Conservation (phyloP, 2,113 vertebrate genomes). For the Barnardius zonarius region DNA sequence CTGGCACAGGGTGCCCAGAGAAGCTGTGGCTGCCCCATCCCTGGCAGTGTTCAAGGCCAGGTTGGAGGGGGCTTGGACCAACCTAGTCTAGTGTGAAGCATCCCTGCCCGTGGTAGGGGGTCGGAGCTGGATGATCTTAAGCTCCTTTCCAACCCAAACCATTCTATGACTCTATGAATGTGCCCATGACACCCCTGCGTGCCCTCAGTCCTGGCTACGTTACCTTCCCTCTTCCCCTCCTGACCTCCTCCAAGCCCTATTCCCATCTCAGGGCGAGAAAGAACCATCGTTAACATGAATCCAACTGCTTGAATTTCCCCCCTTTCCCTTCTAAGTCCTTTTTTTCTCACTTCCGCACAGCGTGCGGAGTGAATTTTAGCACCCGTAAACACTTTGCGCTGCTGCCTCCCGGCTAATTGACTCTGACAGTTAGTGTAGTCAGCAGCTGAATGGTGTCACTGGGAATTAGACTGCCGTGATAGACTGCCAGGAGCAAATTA, state of each 20-base stretch:
- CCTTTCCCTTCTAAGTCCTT: slow-evolving; percentile 22
- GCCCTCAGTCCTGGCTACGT: neutral
- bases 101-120: neutral
- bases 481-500: slow-evolving; percentile 78
- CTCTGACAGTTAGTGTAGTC: slow-evolving; percentile 78
- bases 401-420: slow-evolving; percentile 74
- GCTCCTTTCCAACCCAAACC: neutral
- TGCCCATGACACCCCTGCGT: neutral
- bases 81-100: accelerated
- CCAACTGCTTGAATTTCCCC: slow-evolving; percentile 15
- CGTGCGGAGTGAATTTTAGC: slow-evolving; percentile 69
- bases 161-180: neutral
- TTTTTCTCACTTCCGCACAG: slow-evolving; percentile 54
- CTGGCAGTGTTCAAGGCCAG: neutral
- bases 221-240: neutral
- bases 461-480: slow-evolving; percentile 75
- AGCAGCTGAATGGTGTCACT: slow-evolving; percentile 77
- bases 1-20: neutral
- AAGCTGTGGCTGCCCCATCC: neutral
- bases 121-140: neutral
- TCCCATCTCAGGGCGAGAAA: accelerated
- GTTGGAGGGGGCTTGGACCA: neutral
- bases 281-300: neutral
- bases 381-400: slow-evolving; percentile 75
- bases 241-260: neutral